Conservation (phyloP, 2,113 vertebrate genomes). For the Promerops cafer region DNA sequence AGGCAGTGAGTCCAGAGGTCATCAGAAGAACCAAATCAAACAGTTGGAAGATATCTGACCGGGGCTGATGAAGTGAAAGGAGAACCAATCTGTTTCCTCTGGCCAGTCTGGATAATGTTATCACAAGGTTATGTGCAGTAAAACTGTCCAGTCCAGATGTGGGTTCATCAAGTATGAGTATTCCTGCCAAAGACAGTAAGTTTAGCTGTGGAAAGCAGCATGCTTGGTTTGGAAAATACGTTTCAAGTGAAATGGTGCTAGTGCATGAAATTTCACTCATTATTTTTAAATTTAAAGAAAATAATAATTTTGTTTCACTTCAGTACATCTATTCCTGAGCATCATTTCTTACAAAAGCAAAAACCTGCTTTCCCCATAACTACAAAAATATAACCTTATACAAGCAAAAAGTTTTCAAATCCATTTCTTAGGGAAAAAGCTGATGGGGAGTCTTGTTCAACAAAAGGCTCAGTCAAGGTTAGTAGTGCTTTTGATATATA, state of each 20-base stretch:
- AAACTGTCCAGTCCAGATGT: constrained; percentile 97
- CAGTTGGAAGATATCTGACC: constrained; percentile 93
- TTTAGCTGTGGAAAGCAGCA: neutral
- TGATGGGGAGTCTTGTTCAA: neutral
- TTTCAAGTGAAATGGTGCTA: neutral
- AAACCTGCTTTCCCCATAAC: neutral
- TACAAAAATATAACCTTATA: neutral
- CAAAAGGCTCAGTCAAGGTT: neutral
- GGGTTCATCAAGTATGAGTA: constrained; percentile 92
- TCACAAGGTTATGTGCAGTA: constrained; percentile 93
- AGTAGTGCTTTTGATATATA: neutral
- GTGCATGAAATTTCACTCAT: neutral
- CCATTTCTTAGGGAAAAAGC: neutral
- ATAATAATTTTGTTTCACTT: neutral
- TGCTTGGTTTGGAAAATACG: neutral
- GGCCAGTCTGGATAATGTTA: constrained; percentile 88
- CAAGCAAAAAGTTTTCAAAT: neutral
- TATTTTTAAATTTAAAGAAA: neutral
- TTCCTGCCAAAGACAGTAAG: constrained; percentile 73
- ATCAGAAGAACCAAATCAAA: constrained; percentile 92
- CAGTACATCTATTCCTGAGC: neutral
- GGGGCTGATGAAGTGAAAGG: constrained; percentile 91
- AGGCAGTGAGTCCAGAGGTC: constrained; percentile 84
- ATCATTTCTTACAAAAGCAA: neutral
- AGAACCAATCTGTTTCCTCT: constrained; percentile 90